Evolutionary conservation across 2,888 invertebrate genomes (phyloP).

Genomic region (Pseudolycoriella hygida): DNA sequence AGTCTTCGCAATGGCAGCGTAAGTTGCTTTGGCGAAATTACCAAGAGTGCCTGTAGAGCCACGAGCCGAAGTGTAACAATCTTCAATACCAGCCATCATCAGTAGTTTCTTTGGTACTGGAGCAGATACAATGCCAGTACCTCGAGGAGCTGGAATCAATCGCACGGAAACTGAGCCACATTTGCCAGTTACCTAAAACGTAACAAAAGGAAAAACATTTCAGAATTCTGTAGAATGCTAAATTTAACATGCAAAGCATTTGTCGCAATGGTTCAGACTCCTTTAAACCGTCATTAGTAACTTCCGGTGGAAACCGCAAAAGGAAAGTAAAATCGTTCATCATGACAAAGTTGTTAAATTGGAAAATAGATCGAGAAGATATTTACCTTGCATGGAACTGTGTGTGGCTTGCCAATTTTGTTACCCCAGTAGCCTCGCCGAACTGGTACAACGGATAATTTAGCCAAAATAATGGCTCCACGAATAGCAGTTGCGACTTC

Average conservation of each 20-base stretch:
- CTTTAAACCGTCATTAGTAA: conserved; percentile 26
- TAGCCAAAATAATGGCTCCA: conserved; percentile 96
- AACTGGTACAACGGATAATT: conserved; percentile 94
- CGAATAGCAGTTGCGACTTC: conserved; percentile 99
- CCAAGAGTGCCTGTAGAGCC: conserved; percentile 97
- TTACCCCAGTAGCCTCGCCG: conserved; percentile 99
- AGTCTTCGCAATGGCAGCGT: conserved; percentile 95
- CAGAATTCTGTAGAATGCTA: too few species aligned
- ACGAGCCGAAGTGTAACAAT: conserved; percentile 96
- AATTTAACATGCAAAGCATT: too few species aligned
- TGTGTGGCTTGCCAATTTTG: conserved; percentile 98
- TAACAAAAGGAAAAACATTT: neutral
- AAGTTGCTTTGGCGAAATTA: conserved; percentile 98
- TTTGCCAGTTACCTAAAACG: conserved; percentile 84
- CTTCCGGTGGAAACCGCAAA: conserved; percentile 46
- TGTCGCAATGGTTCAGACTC: conserved; percentile 30
- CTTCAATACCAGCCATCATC: conserved; percentile 98
- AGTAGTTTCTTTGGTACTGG: conserved; percentile 97
- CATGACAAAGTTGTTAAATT: conserved; percentile 6
- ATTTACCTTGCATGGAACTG: conserved; percentile 93
- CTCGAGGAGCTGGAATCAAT: conserved; percentile 96
- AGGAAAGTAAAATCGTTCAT: conserved; percentile 25
- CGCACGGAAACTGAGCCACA: conserved; percentile 97
- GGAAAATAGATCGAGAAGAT: neutral
- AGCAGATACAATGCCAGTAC: conserved; percentile 98